A percentile compares a stretch with the other conserved stretches of the same genome.
Conservation (phyloP, 2,888 invertebrate genomes). For the Aphodius sticticus region DNA sequence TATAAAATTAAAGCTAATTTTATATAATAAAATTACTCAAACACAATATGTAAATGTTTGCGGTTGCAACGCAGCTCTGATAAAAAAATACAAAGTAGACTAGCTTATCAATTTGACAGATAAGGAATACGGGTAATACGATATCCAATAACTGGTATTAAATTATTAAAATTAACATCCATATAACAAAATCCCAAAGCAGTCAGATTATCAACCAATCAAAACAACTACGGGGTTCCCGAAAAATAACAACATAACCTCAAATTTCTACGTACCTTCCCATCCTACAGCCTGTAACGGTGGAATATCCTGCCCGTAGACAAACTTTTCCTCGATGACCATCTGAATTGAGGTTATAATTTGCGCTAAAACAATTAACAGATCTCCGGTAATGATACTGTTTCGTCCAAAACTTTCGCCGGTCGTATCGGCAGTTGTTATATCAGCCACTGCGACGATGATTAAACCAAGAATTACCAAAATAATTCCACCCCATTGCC, state of each 20-base stretch:
- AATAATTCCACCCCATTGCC: constrained; percentile 82
- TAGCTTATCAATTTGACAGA: neutral
- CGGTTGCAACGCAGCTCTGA: neutral
- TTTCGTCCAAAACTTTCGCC: constrained; percentile 65
- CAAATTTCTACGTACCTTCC: constrained; percentile 70
- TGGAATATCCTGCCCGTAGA: constrained; percentile 84
- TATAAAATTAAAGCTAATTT: neutral
- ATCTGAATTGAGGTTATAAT: constrained; percentile 90
- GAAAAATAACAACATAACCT: too few species aligned
- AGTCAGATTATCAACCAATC: too few species aligned
- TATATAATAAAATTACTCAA: neutral
- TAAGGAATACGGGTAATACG: neutral
- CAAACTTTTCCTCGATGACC: constrained; percentile 94
- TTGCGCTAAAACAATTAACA: constrained; percentile 77
- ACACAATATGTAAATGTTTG: constrained; percentile 5
- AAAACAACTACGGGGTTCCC: too few species aligned
- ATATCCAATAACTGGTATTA: neutral
- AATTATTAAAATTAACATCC: neutral
- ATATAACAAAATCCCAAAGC: neutral
- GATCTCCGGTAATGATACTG: constrained; percentile 82
- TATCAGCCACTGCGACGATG: constrained; percentile 79
- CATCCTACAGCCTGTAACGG: constrained; percentile 92
- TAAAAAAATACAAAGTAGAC: neutral
- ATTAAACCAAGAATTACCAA: constrained; percentile 75
- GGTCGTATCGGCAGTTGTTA: constrained; percentile 60